phyloP scores from a whole-genome alignment of 2,888 invertebrate species.

The Agapostemon virescens region DNA sequence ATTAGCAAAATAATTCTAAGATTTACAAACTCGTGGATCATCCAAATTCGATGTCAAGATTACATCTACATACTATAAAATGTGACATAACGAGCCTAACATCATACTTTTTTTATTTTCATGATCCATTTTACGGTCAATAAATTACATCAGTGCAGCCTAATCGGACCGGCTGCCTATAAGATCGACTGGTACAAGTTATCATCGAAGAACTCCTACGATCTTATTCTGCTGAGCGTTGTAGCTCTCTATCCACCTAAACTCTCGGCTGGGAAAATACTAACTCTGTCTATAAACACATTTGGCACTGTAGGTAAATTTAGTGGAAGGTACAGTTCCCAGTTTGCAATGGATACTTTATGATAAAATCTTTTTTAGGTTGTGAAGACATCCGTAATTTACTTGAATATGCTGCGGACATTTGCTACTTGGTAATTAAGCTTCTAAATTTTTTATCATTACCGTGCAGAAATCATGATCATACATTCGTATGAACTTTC shows the following conservation, averaged over 20 bases:
- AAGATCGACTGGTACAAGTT: slow-evolving; percentile 60
- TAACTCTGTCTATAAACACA: slow-evolving; percentile 65
- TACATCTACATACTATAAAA: not conserved
- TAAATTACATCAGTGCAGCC: slow-evolving; percentile 9
- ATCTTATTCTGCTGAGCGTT: slow-evolving; percentile 63
- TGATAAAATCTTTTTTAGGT: not conserved
- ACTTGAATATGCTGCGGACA: slow-evolving; percentile 14
- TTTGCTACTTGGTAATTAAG: not conserved
- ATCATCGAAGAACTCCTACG: slow-evolving; percentile 40
- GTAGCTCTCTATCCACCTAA: slow-evolving; percentile 64
- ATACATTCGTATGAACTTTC: not conserved
- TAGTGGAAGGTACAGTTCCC: not conserved
- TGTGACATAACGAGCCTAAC: not conserved
- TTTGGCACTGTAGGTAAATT: slow-evolving; percentile 50
- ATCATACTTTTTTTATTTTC: not conserved
- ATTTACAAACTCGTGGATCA: not conserved
- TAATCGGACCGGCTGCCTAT: slow-evolving; percentile 38
- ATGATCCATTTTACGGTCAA: not conserved
- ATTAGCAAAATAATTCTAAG: too few relatives aligned
- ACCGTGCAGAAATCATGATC: not conserved
- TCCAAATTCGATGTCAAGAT: not conserved
- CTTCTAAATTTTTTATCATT: not conserved
- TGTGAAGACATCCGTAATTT: not conserved
- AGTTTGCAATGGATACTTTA: not conserved
- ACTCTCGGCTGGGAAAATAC: slow-evolving; percentile 71